Conservation (phyloP, 2,797 vertebrate species). For the Smutsia gigantea region DNA sequence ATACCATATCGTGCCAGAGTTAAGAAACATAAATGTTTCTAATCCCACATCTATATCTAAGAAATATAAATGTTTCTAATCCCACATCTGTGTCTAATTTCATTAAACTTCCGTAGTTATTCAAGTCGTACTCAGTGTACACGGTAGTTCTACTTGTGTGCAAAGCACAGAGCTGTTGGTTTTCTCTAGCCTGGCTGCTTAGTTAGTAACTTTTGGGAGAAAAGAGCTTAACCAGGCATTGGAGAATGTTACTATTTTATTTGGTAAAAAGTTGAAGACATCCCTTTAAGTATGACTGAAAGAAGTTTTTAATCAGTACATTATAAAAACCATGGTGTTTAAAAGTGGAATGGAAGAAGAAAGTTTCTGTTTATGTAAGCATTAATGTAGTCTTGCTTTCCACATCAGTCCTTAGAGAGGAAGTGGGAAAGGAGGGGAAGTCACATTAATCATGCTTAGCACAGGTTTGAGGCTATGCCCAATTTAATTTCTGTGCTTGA, state of each 20-base stretch:
- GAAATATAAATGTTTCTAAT: neutral
- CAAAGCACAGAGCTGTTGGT: constrained; percentile 32
- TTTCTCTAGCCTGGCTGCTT: constrained; percentile 45
- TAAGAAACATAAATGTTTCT: neutral
- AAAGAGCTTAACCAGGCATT: constrained; percentile 47
- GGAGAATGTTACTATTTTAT: constrained; percentile 67
- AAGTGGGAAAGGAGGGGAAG: constrained; percentile 62
- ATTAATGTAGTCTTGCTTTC: constrained; percentile 56
- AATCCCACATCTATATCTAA: neutral
- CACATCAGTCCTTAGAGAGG: constrained; percentile 64
- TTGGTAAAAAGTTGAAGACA: constrained; percentile 70
- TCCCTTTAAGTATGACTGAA: constrained; percentile 72
- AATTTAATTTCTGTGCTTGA: constrained; percentile 55
- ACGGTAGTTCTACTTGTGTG: constrained; percentile 6
- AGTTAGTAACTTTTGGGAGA: constrained; percentile 67
- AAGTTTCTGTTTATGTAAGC: constrained; percentile 73
- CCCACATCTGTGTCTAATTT: constrained; percentile 45
- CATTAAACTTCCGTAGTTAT: constrained; percentile 46
- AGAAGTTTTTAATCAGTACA: constrained; percentile 74
- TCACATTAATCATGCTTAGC: constrained; percentile 69
- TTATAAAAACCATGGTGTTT: constrained; percentile 72
- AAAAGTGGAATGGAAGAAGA: constrained; percentile 66
- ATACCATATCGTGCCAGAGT: neutral
- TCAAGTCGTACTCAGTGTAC: neutral
- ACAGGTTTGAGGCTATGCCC: constrained; percentile 19